phyloP scores from a whole-genome alignment of 2,888 invertebrate species.

The Bellardia bayeri region DNA sequence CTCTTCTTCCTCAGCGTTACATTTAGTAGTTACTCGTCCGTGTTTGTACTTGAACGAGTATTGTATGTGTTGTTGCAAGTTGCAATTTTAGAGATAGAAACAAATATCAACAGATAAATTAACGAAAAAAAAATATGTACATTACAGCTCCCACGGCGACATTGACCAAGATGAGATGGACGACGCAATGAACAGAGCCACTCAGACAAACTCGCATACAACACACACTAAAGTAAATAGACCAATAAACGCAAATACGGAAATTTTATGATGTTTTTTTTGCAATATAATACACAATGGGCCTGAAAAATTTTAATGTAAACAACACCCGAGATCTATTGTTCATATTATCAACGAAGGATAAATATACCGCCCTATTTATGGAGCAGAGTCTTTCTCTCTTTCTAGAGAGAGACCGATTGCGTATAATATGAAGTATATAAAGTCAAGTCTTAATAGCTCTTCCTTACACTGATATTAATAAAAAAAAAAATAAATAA shows the following conservation, averaged over 20 bases:
- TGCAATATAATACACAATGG: conserved; percentile 8
- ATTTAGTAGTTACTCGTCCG: not conserved
- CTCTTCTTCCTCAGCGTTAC: conserved; percentile 58
- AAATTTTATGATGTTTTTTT: not conserved
- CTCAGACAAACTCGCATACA: not conserved
- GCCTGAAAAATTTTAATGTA: not conserved
- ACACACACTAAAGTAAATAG: not conserved
- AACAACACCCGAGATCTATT: too few species aligned
- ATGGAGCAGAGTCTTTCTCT: too few species aligned
- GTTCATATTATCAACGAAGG: too few species aligned
- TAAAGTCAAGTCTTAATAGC: too few species aligned
- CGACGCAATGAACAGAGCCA: conserved; percentile 10
- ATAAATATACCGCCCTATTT: too few species aligned
- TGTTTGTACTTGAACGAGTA: conserved; percentile 2
- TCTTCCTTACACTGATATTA: too few species aligned
- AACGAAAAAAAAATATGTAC: conserved; percentile 38
- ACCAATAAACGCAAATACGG: conserved; percentile 13
- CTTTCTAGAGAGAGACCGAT: too few species aligned
- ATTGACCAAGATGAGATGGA: conserved; percentile 58
- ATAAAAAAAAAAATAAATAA: too few species aligned
- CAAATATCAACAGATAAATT: conserved; percentile 41
- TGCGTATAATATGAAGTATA: too few species aligned
- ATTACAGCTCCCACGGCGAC: conserved; percentile 71
- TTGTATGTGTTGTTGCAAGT: not conserved
- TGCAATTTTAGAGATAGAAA: conserved; percentile 41